Evolutionary conservation across 2,797 vertebrate species (phyloP), one percentile per base, ranked within the genome.

Genomic region (Microctenopoma stevenorrisi): DNA sequence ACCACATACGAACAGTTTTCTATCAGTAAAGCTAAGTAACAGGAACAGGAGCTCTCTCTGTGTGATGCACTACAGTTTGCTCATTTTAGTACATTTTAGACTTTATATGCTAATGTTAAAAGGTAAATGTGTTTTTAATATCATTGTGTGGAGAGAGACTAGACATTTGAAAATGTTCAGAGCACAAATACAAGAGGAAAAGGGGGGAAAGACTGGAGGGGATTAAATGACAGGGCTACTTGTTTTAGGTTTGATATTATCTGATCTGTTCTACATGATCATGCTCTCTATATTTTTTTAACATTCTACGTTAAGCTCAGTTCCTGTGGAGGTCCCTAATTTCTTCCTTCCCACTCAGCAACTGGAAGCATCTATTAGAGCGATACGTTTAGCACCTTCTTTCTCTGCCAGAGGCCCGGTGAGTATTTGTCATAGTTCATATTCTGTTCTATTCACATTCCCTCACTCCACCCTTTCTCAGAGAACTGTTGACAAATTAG

Each of bases 331-430:
- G 10, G 73, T 98, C 58, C 97, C 97, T 22, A 99, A 99, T 81
- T 99, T 98, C 90, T 99, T 99, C 87, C 94, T 99, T 53, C 92
- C 97, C 0, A 86, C 95, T 33, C 91, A 95, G 66, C 93, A 97
- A 64, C 73, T 99, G 87, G 97, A 99, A 83, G 95, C 95, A 0
- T 98, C 97, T 42, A 93, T 99, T 92, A 94, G 94, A 85, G 86
- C 94, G 64, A 93, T 99, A 42, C 94, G 91, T 28, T 47, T 94
- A 25, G 95, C 95, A 28, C 82, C 95, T 10, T 84, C 91, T 54
- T 91, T 92, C 69, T 93, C 79, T 0, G 1, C 78, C 37, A 16
- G 67, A 65, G 75, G 86, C 22, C 54, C 75, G 47, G 97, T 98
- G 86, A 95, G 93, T 90, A 69, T 78, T 77, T 68, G 37, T 37